Evolutionary conservation across 2,797 vertebrate species (phyloP).

Genomic region (Pseudotriccus pelzelni): DNA sequence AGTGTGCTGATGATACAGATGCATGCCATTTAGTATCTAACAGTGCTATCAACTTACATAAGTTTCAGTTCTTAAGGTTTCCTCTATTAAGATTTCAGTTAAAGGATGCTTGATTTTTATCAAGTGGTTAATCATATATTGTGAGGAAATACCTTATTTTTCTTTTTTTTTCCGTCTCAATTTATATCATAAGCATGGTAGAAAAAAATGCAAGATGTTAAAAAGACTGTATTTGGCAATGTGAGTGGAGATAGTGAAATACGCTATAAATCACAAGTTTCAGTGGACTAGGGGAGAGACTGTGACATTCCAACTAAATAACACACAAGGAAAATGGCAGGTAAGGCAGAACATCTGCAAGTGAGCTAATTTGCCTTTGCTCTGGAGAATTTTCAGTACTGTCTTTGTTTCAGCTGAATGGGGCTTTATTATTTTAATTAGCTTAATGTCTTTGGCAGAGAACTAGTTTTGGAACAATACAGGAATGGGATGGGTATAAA

Average conservation of each 20-base stretch:
- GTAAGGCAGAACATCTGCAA: background rate
- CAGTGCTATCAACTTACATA: background rate
- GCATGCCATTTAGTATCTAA: background rate
- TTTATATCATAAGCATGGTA: background rate
- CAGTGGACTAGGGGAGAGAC: background rate
- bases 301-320: background rate
- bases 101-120: background rate
- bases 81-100: background rate
- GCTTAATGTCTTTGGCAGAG: constrained; percentile 25
- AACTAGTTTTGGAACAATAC: constrained; percentile 18
- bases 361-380: background rate
- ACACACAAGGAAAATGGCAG: background rate
- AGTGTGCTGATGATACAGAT: background rate
- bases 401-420: constrained; percentile 37
- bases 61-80: background rate
- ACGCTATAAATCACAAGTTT: background rate
- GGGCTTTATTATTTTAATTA: constrained; percentile 60
- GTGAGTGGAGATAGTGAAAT: background rate
- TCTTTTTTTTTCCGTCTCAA: background rate
- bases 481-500: background rate
- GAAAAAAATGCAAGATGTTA: background rate
- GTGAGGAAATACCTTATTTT: background rate
- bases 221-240: background rate
- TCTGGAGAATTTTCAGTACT: background rate
- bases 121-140: background rate